phyloP scores from a whole-genome alignment of 2,797 vertebrate species.

The Carapus acus region DNA sequence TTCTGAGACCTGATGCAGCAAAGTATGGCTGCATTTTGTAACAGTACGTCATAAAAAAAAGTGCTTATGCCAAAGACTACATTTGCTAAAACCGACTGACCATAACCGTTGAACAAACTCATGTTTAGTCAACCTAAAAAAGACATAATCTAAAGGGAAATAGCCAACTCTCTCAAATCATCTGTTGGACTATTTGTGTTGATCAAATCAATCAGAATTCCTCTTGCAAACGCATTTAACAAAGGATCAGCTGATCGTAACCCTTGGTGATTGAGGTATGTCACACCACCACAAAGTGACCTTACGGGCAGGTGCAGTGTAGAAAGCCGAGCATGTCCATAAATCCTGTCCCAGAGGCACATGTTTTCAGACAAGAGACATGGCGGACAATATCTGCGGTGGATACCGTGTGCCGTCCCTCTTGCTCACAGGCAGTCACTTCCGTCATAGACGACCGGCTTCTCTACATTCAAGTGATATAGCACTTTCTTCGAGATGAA shows the following conservation, averaged over 20 bases:
- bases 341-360: background rate
- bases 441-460: conserved; percentile 82
- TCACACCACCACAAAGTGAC: conserved; percentile 5
- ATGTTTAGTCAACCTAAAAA: too few species aligned
- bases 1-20: too few species aligned
- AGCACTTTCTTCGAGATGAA: conserved; percentile 95
- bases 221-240: too few species aligned
- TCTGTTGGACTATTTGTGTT: too few species aligned
- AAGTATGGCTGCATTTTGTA: too few species aligned
- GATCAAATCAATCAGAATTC: too few species aligned
- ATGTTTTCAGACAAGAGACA: conserved; percentile 4
- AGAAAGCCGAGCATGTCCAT: conserved; percentile 3
- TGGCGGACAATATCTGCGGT: background rate
- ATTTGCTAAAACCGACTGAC: background rate
- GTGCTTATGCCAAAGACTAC: background rate
- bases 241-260: too few species aligned
- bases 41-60: too few species aligned
- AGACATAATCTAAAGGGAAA: too few species aligned
- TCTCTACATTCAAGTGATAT: conserved; percentile 83
- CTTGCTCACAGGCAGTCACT: conserved; percentile 73
- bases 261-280: too few species aligned
- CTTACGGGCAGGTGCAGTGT: background rate
- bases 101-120: conserved; percentile 1
- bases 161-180: too few species aligned
- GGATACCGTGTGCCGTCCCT: background rate